Evolutionary conservation across 2,888 invertebrate species (phyloP).

Genomic region (Archaeoteleia sp.): DNA sequence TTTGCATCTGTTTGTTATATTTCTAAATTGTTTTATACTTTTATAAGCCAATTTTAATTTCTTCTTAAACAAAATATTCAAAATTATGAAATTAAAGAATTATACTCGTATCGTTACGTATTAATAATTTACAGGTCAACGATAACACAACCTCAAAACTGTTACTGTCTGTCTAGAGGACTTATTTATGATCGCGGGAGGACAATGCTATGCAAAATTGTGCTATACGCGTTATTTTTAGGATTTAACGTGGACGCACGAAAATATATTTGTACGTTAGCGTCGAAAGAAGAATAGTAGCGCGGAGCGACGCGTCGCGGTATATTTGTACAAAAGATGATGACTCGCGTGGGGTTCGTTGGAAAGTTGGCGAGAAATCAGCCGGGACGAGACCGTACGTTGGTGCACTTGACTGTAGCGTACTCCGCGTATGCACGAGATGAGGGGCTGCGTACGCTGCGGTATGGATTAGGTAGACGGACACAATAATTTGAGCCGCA

Average conservation of each 20-base stretch:
- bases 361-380: conserved; percentile 46
- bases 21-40: too few relatives aligned
- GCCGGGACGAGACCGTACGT: conserved; percentile 47
- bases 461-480: conserved; percentile 72
- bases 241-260: neutral
- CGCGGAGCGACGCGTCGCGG: conserved; percentile 27
- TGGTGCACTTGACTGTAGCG: conserved; percentile 71
- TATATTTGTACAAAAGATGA: conserved; percentile 31
- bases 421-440: conserved; percentile 65
- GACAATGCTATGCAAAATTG: too few relatives aligned
- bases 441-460: conserved; percentile 67
- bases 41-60: too few relatives aligned
- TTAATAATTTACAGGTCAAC: too few relatives aligned
- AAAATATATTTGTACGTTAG: conserved; percentile 38
- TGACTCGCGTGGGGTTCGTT: conserved; percentile 31
- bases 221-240: too few relatives aligned
- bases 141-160: too few relatives aligned
- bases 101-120: too few relatives aligned
- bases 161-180: too few relatives aligned
- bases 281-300: conserved; percentile 37
- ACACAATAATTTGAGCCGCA: conserved; percentile 69
- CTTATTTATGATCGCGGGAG: too few relatives aligned
- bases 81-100: too few relatives aligned
- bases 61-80: too few relatives aligned
- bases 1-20: too few relatives aligned